Percentiles rank a stretch among this genome's conserved stretches.
Evolutionary conservation across 2,888 invertebrate genomes (phyloP).

Genomic region (Euplagia quadripunctaria): DNA sequence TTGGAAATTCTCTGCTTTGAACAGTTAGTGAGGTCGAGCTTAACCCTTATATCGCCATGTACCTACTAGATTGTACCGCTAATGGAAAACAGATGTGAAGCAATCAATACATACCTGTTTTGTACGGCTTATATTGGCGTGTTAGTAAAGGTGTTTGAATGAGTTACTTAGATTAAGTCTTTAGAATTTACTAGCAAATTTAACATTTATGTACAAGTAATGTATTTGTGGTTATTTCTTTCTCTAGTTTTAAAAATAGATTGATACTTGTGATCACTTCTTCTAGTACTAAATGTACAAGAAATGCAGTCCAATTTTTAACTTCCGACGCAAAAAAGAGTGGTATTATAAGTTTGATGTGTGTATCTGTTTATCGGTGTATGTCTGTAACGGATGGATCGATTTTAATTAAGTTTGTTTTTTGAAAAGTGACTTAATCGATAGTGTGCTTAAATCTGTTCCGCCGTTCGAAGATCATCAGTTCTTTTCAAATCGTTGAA

Average conservation of each 20-base stretch:
- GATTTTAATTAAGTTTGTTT: no score
- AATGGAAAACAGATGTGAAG: conserved; percentile 76
- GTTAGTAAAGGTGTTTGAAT: conserved; percentile 3
- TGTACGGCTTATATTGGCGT: conserved; percentile 40
- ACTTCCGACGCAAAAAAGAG: no score
- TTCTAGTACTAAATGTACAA: neutral
- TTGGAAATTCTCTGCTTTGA: neutral
- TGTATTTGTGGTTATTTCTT: neutral
- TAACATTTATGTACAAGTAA: neutral
- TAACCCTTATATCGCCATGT: conserved; percentile 50
- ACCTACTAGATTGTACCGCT: conserved; percentile 56
- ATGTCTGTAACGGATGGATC: no score
- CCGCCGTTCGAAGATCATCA: no score
- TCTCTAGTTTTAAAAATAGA: no score
- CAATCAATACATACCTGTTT: conserved; percentile 59
- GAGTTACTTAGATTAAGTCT: conserved; percentile 15
- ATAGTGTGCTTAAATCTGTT: no score
- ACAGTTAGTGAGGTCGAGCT: neutral
- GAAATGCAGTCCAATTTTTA: neutral
- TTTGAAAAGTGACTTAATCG: no score
- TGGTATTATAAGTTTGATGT: no score
- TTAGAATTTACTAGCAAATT: conserved; percentile 6
- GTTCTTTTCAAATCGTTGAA: no score
- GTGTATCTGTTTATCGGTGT: no score
- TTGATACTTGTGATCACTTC: neutral